Percentiles rank a stretch among this genome's conserved stretches.
Evolutionary conservation across 2,113 vertebrate genomes (phyloP).

Genomic region (Cyrtonyx montezumae): DNA sequence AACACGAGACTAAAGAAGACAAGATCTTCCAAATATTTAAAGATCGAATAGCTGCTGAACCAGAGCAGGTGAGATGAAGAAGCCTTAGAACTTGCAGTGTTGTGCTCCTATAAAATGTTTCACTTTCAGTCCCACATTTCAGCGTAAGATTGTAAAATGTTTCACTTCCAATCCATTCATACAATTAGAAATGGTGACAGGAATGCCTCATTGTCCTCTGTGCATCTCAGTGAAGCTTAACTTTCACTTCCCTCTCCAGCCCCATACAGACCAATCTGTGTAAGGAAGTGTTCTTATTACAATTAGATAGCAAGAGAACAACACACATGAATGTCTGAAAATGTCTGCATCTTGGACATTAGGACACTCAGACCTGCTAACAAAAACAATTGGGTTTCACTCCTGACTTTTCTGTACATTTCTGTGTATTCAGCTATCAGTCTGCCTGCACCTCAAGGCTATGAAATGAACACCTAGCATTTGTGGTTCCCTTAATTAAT

Average conservation of each 20-base stretch:
- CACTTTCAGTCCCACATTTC: not conserved
- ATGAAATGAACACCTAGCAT: not conserved
- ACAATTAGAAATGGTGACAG: fast-evolving
- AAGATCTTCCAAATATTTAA: slow-evolving; percentile 89
- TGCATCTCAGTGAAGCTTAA: not conserved
- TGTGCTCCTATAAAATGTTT: not conserved
- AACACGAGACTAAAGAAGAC: slow-evolving; percentile 89
- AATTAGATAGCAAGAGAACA: not conserved
- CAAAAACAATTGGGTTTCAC: no score
- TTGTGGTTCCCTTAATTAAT: not conserved
- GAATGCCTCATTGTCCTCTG: not conserved
- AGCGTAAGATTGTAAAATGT: not conserved
- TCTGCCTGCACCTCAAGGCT: not conserved
- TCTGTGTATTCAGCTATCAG: not conserved
- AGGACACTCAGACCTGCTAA: no score
- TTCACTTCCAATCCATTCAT: not conserved
- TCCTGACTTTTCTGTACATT: not conserved
- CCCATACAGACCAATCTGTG: not conserved
- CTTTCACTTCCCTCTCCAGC: not conserved
- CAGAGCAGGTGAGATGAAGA: slow-evolving; percentile 87
- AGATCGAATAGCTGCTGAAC: slow-evolving; percentile 82
- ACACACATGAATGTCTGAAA: not conserved
- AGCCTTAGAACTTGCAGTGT: not conserved
- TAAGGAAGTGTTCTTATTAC: not conserved
- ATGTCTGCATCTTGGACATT: not conserved